phyloP scores from a whole-genome alignment of 2,888 invertebrate species.

The Dynastes maya region DNA sequence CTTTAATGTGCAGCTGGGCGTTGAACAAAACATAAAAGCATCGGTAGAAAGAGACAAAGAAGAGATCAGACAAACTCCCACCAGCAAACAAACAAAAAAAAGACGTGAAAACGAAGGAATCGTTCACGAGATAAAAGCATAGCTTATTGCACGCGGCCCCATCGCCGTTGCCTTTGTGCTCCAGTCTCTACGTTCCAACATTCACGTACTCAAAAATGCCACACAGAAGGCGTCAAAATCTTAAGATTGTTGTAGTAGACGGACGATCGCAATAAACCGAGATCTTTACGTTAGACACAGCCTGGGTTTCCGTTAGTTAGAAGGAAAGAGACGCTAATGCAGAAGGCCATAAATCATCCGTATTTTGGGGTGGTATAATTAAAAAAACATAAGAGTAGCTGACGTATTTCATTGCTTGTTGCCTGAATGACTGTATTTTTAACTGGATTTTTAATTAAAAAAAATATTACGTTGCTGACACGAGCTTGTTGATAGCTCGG shows the following conservation, averaged over 20 bases:
- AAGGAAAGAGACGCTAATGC: not conserved
- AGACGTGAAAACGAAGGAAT: not conserved
- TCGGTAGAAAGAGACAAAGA: no score
- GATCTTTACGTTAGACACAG: not conserved
- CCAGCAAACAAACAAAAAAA: not conserved
- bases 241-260: not conserved
- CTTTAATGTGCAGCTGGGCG: not conserved
- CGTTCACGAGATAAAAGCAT: slow-evolving; percentile 18
- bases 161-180: not conserved
- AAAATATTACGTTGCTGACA: no score
- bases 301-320: not conserved
- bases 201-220: slow-evolving; percentile 43
- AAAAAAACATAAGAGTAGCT: no score
- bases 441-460: no score
- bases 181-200: slow-evolving; percentile 30
- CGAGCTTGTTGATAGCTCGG: no score
- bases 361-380: no score
- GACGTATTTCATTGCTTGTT: no score
- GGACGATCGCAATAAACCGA: slow-evolving; percentile 2
- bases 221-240: slow-evolving; percentile 24
- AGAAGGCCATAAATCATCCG: no score
- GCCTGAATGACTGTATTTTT: no score
- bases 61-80: no score
- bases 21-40: no score
- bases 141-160: slow-evolving; percentile 12